Evolutionary conservation across 2,888 invertebrate genomes (phyloP), one percentile per base, ranked within the genome.

Genomic region (Dendrolimus houi): DNA sequence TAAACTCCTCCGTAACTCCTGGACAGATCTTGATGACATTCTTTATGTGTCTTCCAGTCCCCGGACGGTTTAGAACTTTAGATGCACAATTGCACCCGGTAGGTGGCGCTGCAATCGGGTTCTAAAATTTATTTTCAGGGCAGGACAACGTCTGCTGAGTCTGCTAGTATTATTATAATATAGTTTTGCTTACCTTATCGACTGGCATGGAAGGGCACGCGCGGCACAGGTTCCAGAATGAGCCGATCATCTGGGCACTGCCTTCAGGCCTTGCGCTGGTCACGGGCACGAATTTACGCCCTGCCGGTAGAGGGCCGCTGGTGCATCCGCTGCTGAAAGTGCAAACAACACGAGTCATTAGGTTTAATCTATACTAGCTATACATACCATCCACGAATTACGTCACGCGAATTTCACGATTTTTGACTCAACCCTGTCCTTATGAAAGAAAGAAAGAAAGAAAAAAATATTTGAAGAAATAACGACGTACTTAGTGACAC

Each of bases 181-280:
- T 29, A 29, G 29, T 47, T 10, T 12, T 47, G 8, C 92, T 93
- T 92, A 97, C 97, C 97, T 97, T 97, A 93, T 97, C 97, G 87
- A 97, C 96, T 90, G 97, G 97, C 96, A 97, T 96, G 92, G 97
- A 96, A 87, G 97, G 97, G 93, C 97, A 97, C 93, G 97, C 96
- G 92, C 97, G 95, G 93, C 97, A 97, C 93, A 97, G 93, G 93
- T 97, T 97, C 97, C 97, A 97, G 93, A 97, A 97, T 93, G 97
- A 97, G 92, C 97, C 97, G 93, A 97, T 97, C 97, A 97, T 97
- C 91, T 96, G 96, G 65, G 93, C 93, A 73, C 78, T 77, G 85
- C 87, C 87, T 76, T 83, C 74, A 66, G 72, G 83, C 80, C 81
- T 75, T 76, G 74, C 71, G 57, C 59, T 69, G 72, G 66, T 68